A percentile compares a stretch with the other conserved stretches of the same genome.
phyloP scores from a whole-genome alignment of 1,140 invertebrate species.

The Pemphigus obesinymphae region DNA sequence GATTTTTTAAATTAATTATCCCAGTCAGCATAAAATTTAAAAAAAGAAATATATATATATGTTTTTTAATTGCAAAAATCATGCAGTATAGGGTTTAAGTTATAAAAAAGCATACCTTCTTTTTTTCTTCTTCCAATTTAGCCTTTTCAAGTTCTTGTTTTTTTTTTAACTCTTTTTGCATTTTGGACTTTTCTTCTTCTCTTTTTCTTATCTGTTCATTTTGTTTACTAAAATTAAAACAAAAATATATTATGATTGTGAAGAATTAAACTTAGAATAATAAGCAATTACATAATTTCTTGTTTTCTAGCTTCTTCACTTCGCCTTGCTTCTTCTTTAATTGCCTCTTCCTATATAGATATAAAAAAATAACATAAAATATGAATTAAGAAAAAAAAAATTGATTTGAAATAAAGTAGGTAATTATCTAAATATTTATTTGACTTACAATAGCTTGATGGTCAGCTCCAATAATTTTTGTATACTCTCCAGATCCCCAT shows the following conservation, averaged over 20 bases:
- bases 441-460: constrained; percentile 32
- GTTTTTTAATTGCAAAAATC: neutral
- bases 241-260: neutral
- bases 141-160: constrained; percentile 34
- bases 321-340: constrained; percentile 34
- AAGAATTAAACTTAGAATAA: neutral
- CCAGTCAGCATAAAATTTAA: too few species aligned
- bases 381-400: neutral
- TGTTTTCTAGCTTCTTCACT: constrained; percentile 38
- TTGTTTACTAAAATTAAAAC: constrained; percentile 26
- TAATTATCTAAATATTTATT: neutral
- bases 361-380: neutral
- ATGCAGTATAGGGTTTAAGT: neutral
- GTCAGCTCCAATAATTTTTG: constrained; percentile 32
- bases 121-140: constrained; percentile 30
- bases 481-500: constrained; percentile 36
- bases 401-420: neutral
- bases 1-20: too few species aligned
- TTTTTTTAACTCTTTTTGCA: constrained; percentile 31
- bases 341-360: constrained; percentile 13
- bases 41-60: too few species aligned
- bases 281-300: constrained; percentile 17
- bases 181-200: constrained; percentile 6
- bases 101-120: neutral
- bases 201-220: constrained; percentile 32